Conservation (phyloP, 2,888 invertebrate genomes). For the Tipula unca region DNA sequence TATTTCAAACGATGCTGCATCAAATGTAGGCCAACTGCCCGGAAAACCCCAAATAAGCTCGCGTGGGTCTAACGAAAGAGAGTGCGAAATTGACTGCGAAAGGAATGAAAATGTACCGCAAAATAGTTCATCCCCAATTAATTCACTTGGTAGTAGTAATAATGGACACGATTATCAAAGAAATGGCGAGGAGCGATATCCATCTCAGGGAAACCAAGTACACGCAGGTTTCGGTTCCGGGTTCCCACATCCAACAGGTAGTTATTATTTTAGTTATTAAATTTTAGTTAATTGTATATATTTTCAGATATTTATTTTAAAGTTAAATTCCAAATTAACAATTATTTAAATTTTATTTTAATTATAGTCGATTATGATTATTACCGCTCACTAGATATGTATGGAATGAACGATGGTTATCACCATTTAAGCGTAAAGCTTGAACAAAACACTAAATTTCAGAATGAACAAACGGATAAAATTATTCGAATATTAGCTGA, state of each 20-base stretch:
- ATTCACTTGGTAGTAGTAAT: not conserved
- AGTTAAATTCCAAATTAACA: not conserved
- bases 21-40: not conserved
- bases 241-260: not conserved
- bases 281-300: no score
- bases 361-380: not conserved
- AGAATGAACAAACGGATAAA: not conserved
- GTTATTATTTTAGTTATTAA: no score
- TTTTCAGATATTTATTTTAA: no score
- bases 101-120: not conserved
- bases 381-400: not conserved
- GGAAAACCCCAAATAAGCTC: not conserved
- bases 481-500: not conserved
- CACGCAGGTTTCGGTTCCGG: not conserved
- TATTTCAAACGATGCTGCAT: not conserved
- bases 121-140: not conserved
- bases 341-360: not conserved
- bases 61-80: not conserved
- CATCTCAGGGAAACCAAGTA: not conserved
- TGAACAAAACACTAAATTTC: not conserved
- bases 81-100: not conserved
- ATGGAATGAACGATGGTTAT: not conserved
- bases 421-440: not conserved
- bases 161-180: not conserved
- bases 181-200: not conserved